phyloP scores from a whole-genome alignment of 2,113 vertebrate genomes.

The Turnix velox region DNA sequence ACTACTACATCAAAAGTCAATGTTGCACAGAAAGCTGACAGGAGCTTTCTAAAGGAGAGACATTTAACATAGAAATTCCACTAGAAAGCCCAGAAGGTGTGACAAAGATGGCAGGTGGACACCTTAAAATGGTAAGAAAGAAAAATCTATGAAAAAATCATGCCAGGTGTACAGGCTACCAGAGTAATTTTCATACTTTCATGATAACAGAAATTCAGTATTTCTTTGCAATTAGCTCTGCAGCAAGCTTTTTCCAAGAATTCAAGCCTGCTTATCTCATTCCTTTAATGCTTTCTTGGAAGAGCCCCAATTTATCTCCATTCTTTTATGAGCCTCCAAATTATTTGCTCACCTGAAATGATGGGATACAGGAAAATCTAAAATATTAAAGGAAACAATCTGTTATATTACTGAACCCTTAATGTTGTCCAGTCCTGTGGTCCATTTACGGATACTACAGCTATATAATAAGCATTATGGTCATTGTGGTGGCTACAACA shows the following conservation, averaged over 20 bases:
- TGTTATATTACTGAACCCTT: neutral
- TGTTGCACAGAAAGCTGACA: slow-evolving; percentile 12
- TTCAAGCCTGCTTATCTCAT: neutral
- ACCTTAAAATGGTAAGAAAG: neutral
- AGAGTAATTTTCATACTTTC: neutral
- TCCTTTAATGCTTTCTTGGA: neutral
- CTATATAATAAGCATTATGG: neutral
- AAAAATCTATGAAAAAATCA: neutral
- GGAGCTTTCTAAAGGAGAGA: neutral
- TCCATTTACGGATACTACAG: neutral
- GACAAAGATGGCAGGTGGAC: neutral
- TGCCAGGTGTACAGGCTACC: neutral
- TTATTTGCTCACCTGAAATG: neutral
- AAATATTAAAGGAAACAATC: neutral
- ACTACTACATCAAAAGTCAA: neutral
- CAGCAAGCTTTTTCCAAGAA: neutral
- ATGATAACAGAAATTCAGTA: neutral
- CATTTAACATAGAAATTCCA: slow-evolving; percentile 22
- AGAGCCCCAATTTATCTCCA: neutral
- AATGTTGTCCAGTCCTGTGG: neutral
- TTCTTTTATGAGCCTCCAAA: neutral
- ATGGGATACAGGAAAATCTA: neutral
- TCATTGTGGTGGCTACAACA: neutral
- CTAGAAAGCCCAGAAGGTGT: neutral
- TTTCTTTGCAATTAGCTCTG: neutral